Conservation (phyloP, 2,113 vertebrate genomes). For the Lamprotornis superbus region DNA sequence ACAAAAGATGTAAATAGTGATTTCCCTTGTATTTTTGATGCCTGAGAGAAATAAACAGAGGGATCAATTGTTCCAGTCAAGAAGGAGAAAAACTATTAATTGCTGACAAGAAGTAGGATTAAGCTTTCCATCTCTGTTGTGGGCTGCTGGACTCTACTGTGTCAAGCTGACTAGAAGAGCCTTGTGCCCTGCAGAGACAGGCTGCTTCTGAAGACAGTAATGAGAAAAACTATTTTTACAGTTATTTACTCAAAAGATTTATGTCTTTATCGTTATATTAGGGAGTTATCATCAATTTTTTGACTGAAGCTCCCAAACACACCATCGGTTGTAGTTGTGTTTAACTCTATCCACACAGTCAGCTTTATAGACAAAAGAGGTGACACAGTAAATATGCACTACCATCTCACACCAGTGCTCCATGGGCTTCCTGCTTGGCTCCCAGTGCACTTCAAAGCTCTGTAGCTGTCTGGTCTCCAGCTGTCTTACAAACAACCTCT, state of each 20-base stretch:
- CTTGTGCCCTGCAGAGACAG: neutral
- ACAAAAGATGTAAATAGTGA: neutral
- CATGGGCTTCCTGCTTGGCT: neutral
- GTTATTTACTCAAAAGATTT: neutral
- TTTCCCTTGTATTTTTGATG: neutral
- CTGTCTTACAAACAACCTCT: slow-evolving; percentile 33
- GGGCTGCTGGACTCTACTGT: neutral
- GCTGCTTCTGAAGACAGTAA: neutral
- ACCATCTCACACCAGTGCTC: neutral
- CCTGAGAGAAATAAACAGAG: neutral
- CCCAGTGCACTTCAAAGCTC: slow-evolving; percentile 3
- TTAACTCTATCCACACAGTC: neutral
- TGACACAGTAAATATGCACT: neutral
- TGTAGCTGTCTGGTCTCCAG: neutral
- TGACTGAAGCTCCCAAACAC: neutral
- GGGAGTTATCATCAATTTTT: neutral
- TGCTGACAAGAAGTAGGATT: neutral
- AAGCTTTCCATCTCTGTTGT: neutral
- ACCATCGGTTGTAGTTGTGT: neutral
- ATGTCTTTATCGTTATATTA: neutral
- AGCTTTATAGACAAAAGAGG: neutral
- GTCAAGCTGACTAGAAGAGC: neutral
- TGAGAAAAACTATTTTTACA: neutral
- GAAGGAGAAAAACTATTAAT: neutral
- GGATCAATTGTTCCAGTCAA: neutral